Base-by-base conservation (phyloP, 37 sponge, comb jelly and placozoan species). In the Petrosia ficiformis region DNA sequence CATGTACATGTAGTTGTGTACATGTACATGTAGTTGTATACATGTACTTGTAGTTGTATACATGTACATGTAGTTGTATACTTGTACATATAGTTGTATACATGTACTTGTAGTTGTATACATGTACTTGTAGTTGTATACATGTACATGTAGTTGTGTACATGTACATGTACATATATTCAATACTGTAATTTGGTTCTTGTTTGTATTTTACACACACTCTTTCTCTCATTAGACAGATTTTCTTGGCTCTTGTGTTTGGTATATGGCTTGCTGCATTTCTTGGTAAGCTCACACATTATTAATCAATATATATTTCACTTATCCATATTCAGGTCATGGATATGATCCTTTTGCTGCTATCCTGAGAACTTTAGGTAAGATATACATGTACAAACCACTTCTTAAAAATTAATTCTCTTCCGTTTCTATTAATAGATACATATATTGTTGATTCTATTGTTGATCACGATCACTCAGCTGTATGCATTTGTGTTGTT, bases 231-330 rank as follows among this genome's bases (percentile, higher is more conserved):
- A n/a, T n/a, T 37, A 80, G 80, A 34, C 80, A 80, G 28, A 72
- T 80, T 38, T 44, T 80, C 37, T 22, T 80, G 4, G 80, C 80
- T 42, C 66, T 80, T 38, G 35, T 80, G 44, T 19, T 80, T 10
- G 80, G 80, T 4, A 71, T 80, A 30, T 80, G 80, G 80, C 39
- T 71, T 2, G 70, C 70, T 60, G 80, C 80, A 6, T 71, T 59
- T 3, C 41, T 80, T 41, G 80, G 80, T 80, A 30, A 80, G 65
- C 42, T n/a, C 11, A n/a, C 63, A n/a, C 5, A 22, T 61, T 61
- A 19, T 48, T 10, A 48, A 48, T 19, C 54, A 19, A 48, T 48
- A 48, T 22, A 10, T 63, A 2, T 60, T 39, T 38, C 39, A 24
- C 31, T 4, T 52, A 28, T 34, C 28, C 16, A 4, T 63, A 5